Conservation (phyloP, 2,888 invertebrate species). For the Tinea semifulvella region DNA sequence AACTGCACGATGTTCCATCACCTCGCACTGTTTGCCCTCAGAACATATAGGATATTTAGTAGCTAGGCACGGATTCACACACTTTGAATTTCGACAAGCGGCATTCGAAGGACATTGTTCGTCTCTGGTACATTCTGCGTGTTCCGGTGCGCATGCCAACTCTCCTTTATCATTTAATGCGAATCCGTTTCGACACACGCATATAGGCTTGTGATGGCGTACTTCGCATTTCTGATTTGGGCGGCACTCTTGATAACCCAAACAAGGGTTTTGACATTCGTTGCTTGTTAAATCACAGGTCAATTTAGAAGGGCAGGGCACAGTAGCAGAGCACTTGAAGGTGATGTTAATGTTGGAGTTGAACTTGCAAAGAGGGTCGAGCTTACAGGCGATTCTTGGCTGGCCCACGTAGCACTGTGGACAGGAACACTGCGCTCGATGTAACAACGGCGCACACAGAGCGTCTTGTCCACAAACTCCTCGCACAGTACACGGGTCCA, state of each 20-base stretch:
- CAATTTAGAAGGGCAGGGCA: constrained; percentile 78
- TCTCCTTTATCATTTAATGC: constrained; percentile 89
- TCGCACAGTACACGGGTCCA: constrained; percentile 89
- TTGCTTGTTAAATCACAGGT: constrained; percentile 76
- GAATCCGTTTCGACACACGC: constrained; percentile 90
- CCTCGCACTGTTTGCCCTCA: constrained; percentile 86
- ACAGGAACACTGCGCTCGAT: constrained; percentile 88
- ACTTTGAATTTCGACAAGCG: constrained; percentile 84
- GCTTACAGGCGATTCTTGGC: constrained; percentile 80
- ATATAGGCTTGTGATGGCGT: constrained; percentile 82
- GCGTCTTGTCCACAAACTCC: constrained; percentile 92
- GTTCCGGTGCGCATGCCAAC: constrained; percentile 84
- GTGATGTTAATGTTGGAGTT: constrained; percentile 68
- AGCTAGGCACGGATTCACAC: constrained; percentile 86
- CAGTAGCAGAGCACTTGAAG: constrained; percentile 71
- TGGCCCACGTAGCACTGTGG: constrained; percentile 88
- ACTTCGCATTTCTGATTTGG: constrained; percentile 90
- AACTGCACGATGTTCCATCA: constrained; percentile 84
- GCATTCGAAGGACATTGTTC: constrained; percentile 87
- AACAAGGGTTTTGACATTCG: constrained; percentile 84
- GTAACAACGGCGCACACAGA: constrained; percentile 84
- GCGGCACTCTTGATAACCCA: constrained; percentile 75
- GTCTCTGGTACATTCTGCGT: constrained; percentile 80
- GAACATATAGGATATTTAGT: constrained; percentile 74
- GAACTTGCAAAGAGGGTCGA: constrained; percentile 80